A percentile compares a stretch with the other conserved stretches of the same genome.
Evolutionary conservation across 2,113 vertebrate species (phyloP).

Genomic region (Sphaerodactylus townsendi): DNA sequence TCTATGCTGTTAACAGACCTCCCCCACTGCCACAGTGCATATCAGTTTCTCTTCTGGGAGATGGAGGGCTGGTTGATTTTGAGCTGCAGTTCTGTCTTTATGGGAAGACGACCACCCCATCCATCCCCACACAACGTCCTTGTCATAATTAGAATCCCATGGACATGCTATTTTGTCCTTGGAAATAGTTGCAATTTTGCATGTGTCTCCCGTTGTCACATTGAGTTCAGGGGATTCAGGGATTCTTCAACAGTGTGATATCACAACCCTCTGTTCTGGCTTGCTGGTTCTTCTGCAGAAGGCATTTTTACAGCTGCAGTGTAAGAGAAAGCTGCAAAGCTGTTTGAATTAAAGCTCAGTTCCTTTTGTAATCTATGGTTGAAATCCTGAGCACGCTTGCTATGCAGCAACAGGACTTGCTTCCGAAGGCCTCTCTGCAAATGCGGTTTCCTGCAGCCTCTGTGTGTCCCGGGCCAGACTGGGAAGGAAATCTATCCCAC

Average conservation of each 20-base stretch:
- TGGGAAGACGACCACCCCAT: no score
- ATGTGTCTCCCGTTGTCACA: no score
- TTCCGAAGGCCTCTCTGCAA: not conserved
- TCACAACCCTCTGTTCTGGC: not conserved
- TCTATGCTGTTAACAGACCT: no score
- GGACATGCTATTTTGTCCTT: no score
- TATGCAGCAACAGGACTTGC: not conserved
- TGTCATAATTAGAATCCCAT: no score
- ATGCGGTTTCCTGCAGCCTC: not conserved
- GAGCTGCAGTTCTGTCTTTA: no score
- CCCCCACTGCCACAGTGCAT: no score
- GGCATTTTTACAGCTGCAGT: not conserved
- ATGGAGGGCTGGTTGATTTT: no score
- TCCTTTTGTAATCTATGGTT: not conserved
- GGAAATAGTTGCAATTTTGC: no score
- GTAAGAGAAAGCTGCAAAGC: not conserved
- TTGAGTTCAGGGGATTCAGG: not conserved
- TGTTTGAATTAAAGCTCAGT: not conserved
- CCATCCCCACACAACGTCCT: no score
- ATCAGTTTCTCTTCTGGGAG: no score
- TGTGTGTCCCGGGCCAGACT: not conserved
- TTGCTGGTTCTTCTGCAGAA: not conserved
- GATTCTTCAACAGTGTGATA: no score
- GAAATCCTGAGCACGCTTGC: not conserved
- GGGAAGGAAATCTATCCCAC: not conserved